Evolutionary conservation across 2,797 vertebrate species (phyloP), one percentile per base, ranked within the genome.

Genomic region (Ctenopoma kingsleyae): DNA sequence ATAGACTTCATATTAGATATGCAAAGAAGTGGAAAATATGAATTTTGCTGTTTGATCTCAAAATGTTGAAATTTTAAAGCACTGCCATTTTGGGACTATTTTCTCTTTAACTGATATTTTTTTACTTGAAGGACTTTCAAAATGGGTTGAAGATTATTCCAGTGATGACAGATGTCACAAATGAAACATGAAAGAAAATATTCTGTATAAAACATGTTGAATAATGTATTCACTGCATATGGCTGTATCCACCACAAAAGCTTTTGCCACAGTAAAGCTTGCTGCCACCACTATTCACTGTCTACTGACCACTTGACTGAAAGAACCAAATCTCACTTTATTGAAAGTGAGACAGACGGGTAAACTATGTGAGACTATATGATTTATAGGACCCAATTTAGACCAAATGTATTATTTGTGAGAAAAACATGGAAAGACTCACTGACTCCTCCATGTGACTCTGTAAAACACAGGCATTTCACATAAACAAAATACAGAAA

Each of bases 11-110:
- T 52, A 56, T 84, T 74, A 78, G 16, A 67, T 67, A 86, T 84
- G 81, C 82, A 87, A 81, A 85, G 52, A 74, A 67, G 64, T 72
- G 51, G 69, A 77, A 72, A 78, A 59, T 65, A 88, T 85, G 25
- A 87, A 90, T 92, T 82, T 89, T 89, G 78, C 86, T 66, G 79
- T 90, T 89, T 90, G 89, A 90, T 91, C 76, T 85, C 25, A 62
- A 63, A 48, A 54, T 8, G 10, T 84, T 88, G 62, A 84, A 74
- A 58, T 68, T 83, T 84, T 65, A 74, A 84, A 83, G 78, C 12
- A 5, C 66, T 82, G 57, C 67, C 80, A 81, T 79, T 87, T 84
- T 69, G 69, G 78, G 75, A 85, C 74, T 76, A 75, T 81, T 85
- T 87, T 79, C 73, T 62, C 66, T 86, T 81, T 75, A 83, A 84